Conservation (phyloP, 2,113 vertebrate species). For the Apteryx mantelli region DNA sequence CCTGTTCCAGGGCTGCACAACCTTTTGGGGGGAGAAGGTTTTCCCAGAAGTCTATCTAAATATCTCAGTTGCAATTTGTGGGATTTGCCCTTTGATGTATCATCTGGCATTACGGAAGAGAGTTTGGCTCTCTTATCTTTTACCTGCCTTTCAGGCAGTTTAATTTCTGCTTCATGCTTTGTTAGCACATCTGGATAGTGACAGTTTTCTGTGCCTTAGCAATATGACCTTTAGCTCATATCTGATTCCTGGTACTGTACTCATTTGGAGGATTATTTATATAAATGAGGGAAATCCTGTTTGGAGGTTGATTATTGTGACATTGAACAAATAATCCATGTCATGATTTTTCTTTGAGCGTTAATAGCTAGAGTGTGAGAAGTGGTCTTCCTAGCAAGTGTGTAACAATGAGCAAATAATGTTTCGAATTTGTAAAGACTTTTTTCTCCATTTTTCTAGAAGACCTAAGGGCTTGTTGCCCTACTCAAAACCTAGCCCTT, state of each 20-base stretch:
- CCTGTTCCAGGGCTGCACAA: not conserved
- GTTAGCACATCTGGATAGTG: not conserved
- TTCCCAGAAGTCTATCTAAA: not conserved
- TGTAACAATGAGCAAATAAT: not conserved
- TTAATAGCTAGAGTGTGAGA: not conserved
- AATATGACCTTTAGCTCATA: not conserved
- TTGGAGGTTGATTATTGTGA: not conserved
- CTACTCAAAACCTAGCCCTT: not conserved
- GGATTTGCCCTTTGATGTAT: not conserved
- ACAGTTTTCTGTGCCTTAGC: not conserved
- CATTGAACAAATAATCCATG: not conserved
- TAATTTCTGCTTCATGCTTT: not conserved
- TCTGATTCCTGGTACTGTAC: not conserved
- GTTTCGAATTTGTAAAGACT: not conserved
- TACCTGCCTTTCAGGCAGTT: not conserved
- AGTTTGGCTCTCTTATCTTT: not conserved
- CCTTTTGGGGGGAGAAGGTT: not conserved
- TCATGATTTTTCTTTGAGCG: not conserved
- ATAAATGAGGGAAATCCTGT: not conserved
- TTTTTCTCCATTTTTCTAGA: not conserved
- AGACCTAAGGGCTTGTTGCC: not conserved
- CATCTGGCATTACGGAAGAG: not conserved
- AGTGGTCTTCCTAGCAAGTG: not conserved
- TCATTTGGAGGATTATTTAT: fast-evolving
- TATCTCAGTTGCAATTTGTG: not conserved